phyloP scores from a whole-genome alignment of 2,113 vertebrate species.

The Rhynchomys soricoides region DNA sequence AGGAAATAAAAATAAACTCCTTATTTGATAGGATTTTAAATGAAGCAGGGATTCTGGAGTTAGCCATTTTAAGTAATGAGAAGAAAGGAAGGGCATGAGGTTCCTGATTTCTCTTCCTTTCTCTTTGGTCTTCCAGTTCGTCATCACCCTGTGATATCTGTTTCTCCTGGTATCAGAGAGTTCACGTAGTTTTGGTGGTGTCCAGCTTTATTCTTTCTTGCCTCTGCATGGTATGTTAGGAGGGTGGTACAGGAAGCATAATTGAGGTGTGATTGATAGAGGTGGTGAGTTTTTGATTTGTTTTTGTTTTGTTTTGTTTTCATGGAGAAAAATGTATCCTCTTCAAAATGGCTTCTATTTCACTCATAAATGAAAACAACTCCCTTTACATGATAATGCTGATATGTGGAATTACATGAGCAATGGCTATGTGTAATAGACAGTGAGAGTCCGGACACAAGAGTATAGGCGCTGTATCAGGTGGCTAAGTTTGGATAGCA shows the following conservation, averaged over 20 bases:
- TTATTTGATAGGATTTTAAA: background rate
- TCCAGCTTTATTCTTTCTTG: background rate
- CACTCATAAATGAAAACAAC: background rate
- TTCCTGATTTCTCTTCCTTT: background rate
- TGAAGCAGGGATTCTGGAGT: background rate
- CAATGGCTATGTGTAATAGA: background rate
- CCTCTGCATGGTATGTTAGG: background rate
- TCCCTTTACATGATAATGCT: background rate
- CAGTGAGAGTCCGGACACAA: background rate
- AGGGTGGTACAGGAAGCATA: background rate
- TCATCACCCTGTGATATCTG: background rate
- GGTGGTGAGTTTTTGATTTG: background rate
- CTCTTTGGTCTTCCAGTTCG: background rate
- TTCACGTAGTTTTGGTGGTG: background rate
- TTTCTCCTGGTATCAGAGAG: background rate
- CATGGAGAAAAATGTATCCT: background rate
- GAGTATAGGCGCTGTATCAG: background rate
- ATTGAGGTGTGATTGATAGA: background rate
- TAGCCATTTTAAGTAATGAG: background rate
- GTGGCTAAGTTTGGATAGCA: background rate
- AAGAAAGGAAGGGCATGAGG: background rate
- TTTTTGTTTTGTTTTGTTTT: background rate
- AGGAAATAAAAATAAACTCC: background rate
- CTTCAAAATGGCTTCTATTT: background rate
- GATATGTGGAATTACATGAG: fast-evolving